Conservation (phyloP, 2,888 invertebrate genomes). For the Atherix ibis region DNA sequence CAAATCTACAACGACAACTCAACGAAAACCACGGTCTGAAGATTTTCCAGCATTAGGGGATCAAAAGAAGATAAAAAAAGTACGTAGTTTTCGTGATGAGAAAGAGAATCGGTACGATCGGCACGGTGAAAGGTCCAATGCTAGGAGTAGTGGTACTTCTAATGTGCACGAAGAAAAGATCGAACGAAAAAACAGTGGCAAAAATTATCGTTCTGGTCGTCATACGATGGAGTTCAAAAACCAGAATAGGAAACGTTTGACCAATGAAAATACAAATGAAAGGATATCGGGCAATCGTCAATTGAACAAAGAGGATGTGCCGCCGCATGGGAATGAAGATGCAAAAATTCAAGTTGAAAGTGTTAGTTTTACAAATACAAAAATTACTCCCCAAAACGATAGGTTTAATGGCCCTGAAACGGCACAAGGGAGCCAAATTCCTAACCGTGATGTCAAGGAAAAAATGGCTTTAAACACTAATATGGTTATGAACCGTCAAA, state of each 20-base stretch:
- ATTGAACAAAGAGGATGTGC: slow-evolving; percentile 3
- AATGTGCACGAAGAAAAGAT: slow-evolving; percentile 6
- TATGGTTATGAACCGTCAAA: slow-evolving; percentile 11
- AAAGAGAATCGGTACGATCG: slow-evolving; percentile 27
- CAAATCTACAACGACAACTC: slow-evolving; percentile 32
- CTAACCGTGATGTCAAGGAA: slow-evolving; percentile 3
- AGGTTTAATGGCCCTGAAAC: slow-evolving; percentile 8
- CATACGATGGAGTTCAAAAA: slow-evolving; percentile 28
- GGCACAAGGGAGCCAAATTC: slow-evolving; percentile 3
- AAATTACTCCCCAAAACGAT: slow-evolving; percentile 8
- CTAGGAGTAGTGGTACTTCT: slow-evolving; percentile 10
- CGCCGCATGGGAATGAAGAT: slow-evolving; percentile 6
- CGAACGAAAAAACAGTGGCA: slow-evolving; percentile 15
- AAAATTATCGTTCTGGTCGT: slow-evolving; percentile 12
- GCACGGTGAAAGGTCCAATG: slow-evolving; percentile 8
- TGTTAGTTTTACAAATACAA: slow-evolving; percentile 14
- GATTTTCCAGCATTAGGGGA: slow-evolving; percentile 38
- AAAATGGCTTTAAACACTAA: slow-evolving; percentile 5
- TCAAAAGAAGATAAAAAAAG: slow-evolving; percentile 15
- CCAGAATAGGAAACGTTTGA: slow-evolving; percentile 8
- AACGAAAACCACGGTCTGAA: slow-evolving; percentile 36
- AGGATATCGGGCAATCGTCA: slow-evolving; percentile 6
- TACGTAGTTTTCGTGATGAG: slow-evolving; percentile 18
- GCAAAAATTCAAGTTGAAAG: slow-evolving; percentile 10
- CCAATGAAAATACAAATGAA: neutral